Evolutionary conservation across 2,888 invertebrate species (phyloP).

Genomic region (Poecilobothrus nobilitatus): DNA sequence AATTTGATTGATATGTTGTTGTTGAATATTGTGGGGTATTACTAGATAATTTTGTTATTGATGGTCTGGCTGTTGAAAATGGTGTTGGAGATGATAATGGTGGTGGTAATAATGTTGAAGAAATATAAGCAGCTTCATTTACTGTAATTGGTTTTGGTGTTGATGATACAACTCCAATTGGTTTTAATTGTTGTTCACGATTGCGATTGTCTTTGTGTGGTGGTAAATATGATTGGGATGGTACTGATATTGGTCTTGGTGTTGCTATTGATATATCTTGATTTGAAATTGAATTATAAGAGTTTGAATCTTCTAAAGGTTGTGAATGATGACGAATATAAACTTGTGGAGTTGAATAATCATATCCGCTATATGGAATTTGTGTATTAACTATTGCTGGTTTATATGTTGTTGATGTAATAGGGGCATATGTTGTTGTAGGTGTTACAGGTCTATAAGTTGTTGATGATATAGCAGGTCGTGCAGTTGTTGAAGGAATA

Average conservation of each 20-base stretch:
- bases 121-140: conserved; percentile 23
- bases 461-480: conserved; percentile 33
- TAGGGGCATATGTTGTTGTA: conserved; percentile 25
- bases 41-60: neutral
- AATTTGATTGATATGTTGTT: conserved; percentile 20
- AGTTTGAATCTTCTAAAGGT: conserved; percentile 29
- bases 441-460: conserved; percentile 32
- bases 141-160: conserved; percentile 33
- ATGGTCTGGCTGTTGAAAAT: conserved; percentile 29
- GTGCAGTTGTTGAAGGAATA: conserved; percentile 31
- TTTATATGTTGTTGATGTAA: conserved; percentile 26
- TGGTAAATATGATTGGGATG: conserved; percentile 30
- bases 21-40: conserved; percentile 30
- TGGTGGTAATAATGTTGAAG: conserved; percentile 19
- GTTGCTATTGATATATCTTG: conserved; percentile 23
- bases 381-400: conserved; percentile 21
- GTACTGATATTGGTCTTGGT: conserved; percentile 20
- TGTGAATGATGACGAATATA: conserved; percentile 35
- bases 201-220: conserved; percentile 28
- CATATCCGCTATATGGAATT: conserved; percentile 31
- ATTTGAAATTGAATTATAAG: conserved; percentile 22
- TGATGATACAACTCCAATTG: conserved; percentile 33
- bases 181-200: conserved; percentile 26
- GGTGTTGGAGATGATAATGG: conserved; percentile 26
- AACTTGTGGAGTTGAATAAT: conserved; percentile 34